A percentile compares a stretch with the other conserved stretches of the same genome.
phyloP scores from a whole-genome alignment of 1,140 invertebrate species.

The Trinorchestia longiramus region DNA sequence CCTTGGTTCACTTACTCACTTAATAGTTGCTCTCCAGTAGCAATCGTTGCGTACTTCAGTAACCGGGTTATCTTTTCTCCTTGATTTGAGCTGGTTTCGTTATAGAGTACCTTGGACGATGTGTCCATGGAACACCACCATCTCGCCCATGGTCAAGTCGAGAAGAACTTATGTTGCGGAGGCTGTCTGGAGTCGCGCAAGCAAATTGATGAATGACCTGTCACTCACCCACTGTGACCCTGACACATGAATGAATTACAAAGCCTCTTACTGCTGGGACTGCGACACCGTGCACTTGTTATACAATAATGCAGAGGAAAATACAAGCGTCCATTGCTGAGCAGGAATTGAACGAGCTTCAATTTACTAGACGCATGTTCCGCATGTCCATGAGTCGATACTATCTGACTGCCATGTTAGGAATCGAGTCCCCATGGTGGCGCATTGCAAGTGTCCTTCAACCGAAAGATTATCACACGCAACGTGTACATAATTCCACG shows the following conservation, averaged over 20 bases:
- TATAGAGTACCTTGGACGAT: neutral
- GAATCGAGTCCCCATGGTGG: neutral
- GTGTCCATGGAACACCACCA: neutral
- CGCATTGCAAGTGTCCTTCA: neutral
- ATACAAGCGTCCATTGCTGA: neutral
- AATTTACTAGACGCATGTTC: neutral
- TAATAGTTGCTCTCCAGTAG: no score
- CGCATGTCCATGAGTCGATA: neutral
- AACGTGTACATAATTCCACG: neutral
- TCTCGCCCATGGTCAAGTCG: neutral
- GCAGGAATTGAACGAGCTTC: neutral
- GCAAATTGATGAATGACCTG: neutral
- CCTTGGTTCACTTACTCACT: no score
- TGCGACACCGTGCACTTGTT: neutral
- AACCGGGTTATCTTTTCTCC: no score
- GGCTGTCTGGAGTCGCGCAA: neutral
- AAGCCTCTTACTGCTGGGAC: neutral
- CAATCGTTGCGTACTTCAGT: no score
- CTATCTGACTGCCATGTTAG: neutral
- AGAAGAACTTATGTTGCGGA: neutral
- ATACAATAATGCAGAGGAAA: neutral
- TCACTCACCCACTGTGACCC: neutral
- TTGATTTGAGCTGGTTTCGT: neutral
- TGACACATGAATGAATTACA: slow-evolving; percentile 1
- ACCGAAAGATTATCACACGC: neutral